Conservation (phyloP, 2,113 vertebrate species). For the Pelusios castaneus region DNA sequence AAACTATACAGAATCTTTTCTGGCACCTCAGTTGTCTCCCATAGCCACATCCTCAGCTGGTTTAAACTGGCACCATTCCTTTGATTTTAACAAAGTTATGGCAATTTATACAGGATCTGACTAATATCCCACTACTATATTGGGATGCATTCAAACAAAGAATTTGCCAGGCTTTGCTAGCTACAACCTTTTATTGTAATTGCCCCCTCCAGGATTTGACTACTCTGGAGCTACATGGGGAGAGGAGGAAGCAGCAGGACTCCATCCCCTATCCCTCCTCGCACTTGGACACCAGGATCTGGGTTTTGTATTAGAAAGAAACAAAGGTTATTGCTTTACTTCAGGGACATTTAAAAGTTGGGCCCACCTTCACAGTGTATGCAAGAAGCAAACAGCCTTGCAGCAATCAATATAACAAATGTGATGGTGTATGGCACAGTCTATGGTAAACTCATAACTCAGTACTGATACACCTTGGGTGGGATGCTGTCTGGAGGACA, state of each 20-base stretch:
- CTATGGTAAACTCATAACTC: no score
- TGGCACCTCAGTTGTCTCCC: neutral
- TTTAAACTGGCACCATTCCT: neutral
- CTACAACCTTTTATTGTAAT: neutral
- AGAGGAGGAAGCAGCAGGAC: no score
- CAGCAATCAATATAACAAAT: accelerated
- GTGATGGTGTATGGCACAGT: neutral
- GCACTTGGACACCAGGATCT: neutral
- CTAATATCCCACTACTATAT: neutral
- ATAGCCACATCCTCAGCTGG: neutral
- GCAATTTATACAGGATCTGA: neutral
- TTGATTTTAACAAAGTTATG: neutral
- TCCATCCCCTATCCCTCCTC: no score
- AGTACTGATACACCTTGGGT: neutral
- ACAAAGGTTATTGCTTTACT: neutral
- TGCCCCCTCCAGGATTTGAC: neutral
- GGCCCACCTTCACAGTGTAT: neutral
- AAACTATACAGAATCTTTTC: neutral
- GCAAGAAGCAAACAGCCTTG: neutral
- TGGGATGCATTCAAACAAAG: neutral
- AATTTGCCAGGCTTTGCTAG: neutral
- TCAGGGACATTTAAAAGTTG: accelerated
- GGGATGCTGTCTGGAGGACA: neutral
- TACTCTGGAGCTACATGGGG: neutral
- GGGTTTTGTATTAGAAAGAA: neutral